Evolutionary conservation across 1,140 invertebrate species (phyloP), one percentile per base, ranked within the genome.

Genomic region (Halyomorpha halys): DNA sequence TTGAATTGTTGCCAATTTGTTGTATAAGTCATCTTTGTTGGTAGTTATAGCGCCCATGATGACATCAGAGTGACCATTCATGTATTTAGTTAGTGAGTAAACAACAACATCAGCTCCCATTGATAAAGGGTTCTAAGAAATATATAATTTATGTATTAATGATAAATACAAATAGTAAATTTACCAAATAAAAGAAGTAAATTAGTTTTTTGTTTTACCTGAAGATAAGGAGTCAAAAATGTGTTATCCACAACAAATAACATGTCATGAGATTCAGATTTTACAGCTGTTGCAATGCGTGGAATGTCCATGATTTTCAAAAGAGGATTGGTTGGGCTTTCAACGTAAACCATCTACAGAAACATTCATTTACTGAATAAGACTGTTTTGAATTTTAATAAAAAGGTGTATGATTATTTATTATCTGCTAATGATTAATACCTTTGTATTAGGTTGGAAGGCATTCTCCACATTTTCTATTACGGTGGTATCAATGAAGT

Each of bases 41-140:
- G 86, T 82, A 27, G 89, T 80, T 8, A 87, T 81, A 9, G 89
- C 86, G 5, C 97, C 97, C 97, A 99, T 98, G 1, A 99, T 86
- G 51, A 97, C 89, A 79, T 99, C 97, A 1, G 91, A 89, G 75
- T 99, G 96, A 0, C 96, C 97, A 76, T 98, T 98, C 84, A 98
- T 94, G 72, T 98, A 99, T 76, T 99, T 99, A 0, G 95, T 97
- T 27, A 97, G 70, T 0, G 96, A 99, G 77, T 98, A 96, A 68
- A 93, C 76, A 1, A 89, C 86, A 56, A 98, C 80, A 77, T 99
- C 95, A 3, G 91, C 95, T 14, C 97, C 97, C 27, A 97, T 78
- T 19, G 85, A 82, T 27, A 99, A 75, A 3, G 97, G 97, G 67
- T 85, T 81, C 86, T 90, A 67, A 56, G 74, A 73, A 59, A 65